Base-by-base conservation (phyloP, 2,888 invertebrate genomes). In the Dorcus hopei region DNA sequence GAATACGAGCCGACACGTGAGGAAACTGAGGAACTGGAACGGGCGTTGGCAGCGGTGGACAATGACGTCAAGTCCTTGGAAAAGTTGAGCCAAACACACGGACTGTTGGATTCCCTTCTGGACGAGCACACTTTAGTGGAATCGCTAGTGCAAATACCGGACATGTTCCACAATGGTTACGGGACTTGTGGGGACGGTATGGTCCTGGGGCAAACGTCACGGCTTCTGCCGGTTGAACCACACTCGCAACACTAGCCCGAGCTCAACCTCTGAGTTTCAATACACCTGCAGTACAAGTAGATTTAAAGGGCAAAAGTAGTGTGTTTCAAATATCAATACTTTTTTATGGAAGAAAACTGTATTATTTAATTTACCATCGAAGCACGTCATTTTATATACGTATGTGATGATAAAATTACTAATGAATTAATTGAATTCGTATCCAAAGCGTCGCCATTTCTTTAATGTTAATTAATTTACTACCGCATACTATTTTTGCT, bases 21-120 rank as follows among this genome's bases (percentile, higher is more conserved):
- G 73, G 94, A 95, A 78, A 89, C 92, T 39, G 93, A 94, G 66
- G 94, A 94, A 75, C 79, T 95, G 68, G 93, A 94, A 74, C 87
- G 93, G 59, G 94, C 93, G 7, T 79, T 95, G 62, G 90, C 89
- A 67, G 87, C 87, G 49, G 90, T 90, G 47, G 89, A 89, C 73
- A 87, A 87, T 73, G 87, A 87, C 72, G 86, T 88, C 16, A 85
- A 87, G 75, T 87, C 87, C 58, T 77, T 88, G 68, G 87, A 88
- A 74, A 87, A 87, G 76, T 80, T 86, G 76, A 86, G 86, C 54
- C 82, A 83, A 66, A 79, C 84, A 4, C 83, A 83, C 61, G 83
- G 83, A 57, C 75, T 84, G 58, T 72, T 84, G 52, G 87, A 88
- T 71, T 86, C 87, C 23, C 81, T 85, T 58, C 70, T 87, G 67